These are phyloP conservation scores for Meloidogyne floridensis DNA, from an alignment of 1,140 invertebrate genomes.

Conservation along the genomic window DNA sequence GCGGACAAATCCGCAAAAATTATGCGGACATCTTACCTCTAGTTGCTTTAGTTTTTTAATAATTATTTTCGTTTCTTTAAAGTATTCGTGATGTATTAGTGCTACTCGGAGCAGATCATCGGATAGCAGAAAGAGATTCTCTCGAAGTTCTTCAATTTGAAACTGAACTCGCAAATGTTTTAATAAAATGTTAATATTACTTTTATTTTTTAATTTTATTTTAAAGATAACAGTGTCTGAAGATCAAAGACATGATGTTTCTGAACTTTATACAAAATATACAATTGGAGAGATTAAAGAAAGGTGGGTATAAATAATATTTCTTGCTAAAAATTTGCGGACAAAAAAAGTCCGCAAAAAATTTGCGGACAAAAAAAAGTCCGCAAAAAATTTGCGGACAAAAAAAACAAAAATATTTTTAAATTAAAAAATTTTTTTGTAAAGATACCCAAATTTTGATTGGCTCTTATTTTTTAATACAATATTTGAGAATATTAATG, in stretches of 20 bases:
- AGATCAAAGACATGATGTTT: constrained; percentile 64
- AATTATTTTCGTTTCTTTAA: background rate
- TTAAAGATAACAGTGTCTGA: constrained; percentile 64
- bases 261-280: constrained; percentile 65
- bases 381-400: no score
- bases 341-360: no score
- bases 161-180: constrained; percentile 75
- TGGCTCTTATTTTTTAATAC: constrained; percentile 63
- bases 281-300: constrained; percentile 62
- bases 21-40: no score
- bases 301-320: background rate
- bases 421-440: background rate
- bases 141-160: constrained; percentile 81
- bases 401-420: background rate
- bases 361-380: no score
- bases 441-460: constrained; percentile 58
- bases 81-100: constrained; percentile 64
- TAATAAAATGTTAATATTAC: constrained; percentile 43
- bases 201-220: constrained; percentile 18
- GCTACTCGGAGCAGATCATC: constrained; percentile 73
- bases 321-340: background rate
- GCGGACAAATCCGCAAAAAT: no score
- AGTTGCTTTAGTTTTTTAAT: constrained; percentile 8
- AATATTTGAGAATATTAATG: constrained; percentile 59
- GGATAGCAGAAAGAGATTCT: constrained; percentile 73